These are phyloP conservation scores for Tapera naevia DNA, from an alignment of 2,797 vertebrate species.

Conservation along the genomic window DNA sequence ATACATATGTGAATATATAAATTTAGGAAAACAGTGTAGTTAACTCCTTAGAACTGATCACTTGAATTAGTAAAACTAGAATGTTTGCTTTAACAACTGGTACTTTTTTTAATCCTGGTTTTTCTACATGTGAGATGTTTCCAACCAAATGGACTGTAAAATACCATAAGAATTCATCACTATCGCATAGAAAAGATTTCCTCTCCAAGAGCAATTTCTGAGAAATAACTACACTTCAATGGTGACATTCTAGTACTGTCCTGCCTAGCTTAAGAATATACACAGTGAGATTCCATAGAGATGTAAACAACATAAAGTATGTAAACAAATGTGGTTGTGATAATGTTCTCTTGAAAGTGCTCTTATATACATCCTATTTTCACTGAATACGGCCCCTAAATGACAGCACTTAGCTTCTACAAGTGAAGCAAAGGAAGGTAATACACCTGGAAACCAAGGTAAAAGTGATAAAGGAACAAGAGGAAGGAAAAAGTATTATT, in stretches of 20 bases:
- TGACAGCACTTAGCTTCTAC: too few relatives aligned
- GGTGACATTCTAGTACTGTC: background rate
- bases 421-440: too few relatives aligned
- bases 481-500: too few relatives aligned
- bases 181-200: background rate
- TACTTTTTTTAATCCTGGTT: background rate
- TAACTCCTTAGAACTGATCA: background rate
- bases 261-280: too few relatives aligned
- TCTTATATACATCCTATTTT: too few relatives aligned
- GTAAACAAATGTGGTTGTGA: too few relatives aligned
- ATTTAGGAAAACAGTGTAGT: background rate
- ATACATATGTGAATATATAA: rapidly evolving
- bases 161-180: background rate
- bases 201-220: background rate
- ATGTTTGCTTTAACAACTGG: background rate
- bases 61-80: background rate
- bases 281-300: too few relatives aligned
- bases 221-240: background rate
- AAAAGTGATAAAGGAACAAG: too few relatives aligned
- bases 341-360: too few relatives aligned
- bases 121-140: background rate
- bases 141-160: background rate
- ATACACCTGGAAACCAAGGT: too few relatives aligned
- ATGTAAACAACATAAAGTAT: too few relatives aligned
- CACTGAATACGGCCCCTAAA: too few relatives aligned